Conservation (phyloP, 2,888 invertebrate species). For the Lithophane semibrunnea region DNA sequence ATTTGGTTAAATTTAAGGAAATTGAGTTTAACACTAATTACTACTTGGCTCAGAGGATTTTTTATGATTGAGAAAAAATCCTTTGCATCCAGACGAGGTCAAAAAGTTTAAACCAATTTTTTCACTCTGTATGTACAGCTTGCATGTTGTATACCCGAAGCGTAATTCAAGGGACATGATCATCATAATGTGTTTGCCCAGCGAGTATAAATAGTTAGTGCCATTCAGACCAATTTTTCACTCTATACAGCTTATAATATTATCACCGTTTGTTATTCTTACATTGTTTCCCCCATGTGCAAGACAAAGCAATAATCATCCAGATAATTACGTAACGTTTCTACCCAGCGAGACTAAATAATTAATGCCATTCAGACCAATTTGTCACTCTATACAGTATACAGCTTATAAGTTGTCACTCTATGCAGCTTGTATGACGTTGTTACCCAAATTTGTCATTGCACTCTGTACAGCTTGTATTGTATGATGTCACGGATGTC, state of each 20-base stretch:
- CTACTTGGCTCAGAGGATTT: not conserved
- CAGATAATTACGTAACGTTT: not conserved
- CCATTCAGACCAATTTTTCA: conserved; percentile 4
- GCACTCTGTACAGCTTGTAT: not conserved
- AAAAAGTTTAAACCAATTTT: not conserved
- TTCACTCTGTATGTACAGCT: too few species aligned
- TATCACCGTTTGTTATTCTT: conserved; percentile 16
- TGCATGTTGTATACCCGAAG: too few species aligned
- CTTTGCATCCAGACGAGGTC: not conserved
- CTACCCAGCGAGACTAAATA: conserved; percentile 38
- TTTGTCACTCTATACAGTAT: not conserved
- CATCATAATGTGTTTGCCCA: not conserved
- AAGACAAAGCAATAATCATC: too few species aligned
- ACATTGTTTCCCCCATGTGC: not conserved
- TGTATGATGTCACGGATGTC: not conserved
- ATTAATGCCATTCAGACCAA: conserved; percentile 14
- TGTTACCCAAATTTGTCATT: not conserved
- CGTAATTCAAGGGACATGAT: too few species aligned
- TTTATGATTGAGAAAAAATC: not conserved
- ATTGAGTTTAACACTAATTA: not conserved
- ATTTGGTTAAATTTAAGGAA: not conserved
- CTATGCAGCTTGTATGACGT: not conserved
- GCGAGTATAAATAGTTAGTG: conserved; percentile 24
- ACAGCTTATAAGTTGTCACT: conserved; percentile 8
- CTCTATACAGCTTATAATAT: not conserved